Base-by-base conservation (phyloP, 2,113 vertebrate species). In the Laticauda laticaudata region DNA sequence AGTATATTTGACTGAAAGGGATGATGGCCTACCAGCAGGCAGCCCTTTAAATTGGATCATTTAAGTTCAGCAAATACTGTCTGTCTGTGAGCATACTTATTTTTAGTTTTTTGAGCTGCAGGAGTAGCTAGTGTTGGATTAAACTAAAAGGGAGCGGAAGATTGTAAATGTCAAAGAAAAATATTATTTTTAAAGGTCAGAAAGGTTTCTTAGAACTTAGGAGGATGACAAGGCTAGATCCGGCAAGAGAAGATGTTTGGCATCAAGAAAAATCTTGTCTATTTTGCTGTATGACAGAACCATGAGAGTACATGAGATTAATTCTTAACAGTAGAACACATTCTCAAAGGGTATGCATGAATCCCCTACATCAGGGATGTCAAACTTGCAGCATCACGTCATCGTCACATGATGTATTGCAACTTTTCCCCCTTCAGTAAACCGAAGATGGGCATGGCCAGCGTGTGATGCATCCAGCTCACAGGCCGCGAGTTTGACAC, bases 141-240 rank as follows among this genome's bases (percentile, higher is more conserved):
- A 95, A 94, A 20, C 45, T 26, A 43, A 96, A 61, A 81, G 90
- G 93, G 0, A 86, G 57, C 43, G 69, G 23, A 95, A 90, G 51
- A 91, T 61, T 59, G 81, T 92, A 87, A 92, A 94, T 39, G 89
- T 92, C 94, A 96, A 93, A 93, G n/a, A 93, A 1, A 81, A 0
- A 53, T 90, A 43, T 91, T 95, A 92, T 91, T 94, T 92, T 95
- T 81, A 93, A 90, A 96, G 94, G 93, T 93, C 91, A 93, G 10
- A 94, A 64, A 91, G 51, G 56, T 92, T 91, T 93, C 93, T 53
- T n/a, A 85, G 81, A 96, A 91, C 34, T 94, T 81, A 48, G 89
- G 91, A 87, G 23, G 29, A 93, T 93, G 4, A 23, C 55, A 45
- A 14, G 92, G 0, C 0, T 93, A 9, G 69, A 34, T 92, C 88